These are phyloP conservation scores for Lasioglossum baleicum DNA, from an alignment of 1,140 invertebrate species.

Conservation along the genomic window DNA sequence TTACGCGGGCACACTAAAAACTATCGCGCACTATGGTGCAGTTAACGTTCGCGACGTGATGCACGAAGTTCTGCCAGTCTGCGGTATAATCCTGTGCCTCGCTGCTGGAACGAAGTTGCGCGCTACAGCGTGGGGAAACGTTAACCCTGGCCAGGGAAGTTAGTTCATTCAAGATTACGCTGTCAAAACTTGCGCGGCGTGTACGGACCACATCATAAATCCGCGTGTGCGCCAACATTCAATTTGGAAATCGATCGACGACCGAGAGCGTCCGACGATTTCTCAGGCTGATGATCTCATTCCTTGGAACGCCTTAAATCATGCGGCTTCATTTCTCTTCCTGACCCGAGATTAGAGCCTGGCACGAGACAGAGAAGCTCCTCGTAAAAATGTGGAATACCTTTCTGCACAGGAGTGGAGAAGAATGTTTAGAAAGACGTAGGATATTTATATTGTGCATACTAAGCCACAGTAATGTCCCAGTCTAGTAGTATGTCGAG, in stretches of 20 bases:
- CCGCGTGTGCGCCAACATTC: background rate
- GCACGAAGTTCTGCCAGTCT: background rate
- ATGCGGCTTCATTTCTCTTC: too few relatives aligned
- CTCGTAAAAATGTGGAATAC: too few relatives aligned
- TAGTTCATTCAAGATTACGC: conserved; percentile 23
- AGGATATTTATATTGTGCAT: too few relatives aligned
- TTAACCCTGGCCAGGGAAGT: conserved; percentile 20
- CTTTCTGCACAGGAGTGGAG: too few relatives aligned
- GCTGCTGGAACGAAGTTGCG: background rate
- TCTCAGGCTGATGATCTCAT: background rate
- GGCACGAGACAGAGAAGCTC: too few relatives aligned
- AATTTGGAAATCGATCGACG: background rate
- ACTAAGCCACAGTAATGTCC: too few relatives aligned
- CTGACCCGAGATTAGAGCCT: too few relatives aligned
- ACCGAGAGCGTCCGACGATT: background rate
- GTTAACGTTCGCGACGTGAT: background rate
- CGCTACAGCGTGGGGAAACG: background rate
- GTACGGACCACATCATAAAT: background rate
- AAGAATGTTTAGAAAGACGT: too few relatives aligned
- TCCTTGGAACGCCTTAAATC: too few relatives aligned
- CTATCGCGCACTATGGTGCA: too few relatives aligned
- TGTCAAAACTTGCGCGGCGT: conserved; percentile 13
- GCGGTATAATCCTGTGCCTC: background rate
- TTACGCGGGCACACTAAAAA: background rate
- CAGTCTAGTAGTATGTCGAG: too few relatives aligned